These are phyloP conservation scores for Hoplodrina ambigua DNA, from an alignment of 2,888 invertebrate genomes.

Conservation along the genomic window DNA sequence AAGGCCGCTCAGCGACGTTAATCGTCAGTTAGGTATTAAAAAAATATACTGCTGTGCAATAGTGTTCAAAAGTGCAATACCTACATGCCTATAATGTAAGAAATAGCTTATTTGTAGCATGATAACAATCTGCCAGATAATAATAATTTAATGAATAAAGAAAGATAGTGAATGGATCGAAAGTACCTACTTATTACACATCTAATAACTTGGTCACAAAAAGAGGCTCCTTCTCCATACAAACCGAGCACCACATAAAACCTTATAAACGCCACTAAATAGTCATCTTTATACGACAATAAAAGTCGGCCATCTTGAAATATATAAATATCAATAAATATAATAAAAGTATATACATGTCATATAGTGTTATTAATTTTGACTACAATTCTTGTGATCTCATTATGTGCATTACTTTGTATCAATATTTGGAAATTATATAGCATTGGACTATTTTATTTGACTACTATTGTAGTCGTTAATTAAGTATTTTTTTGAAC, in stretches of 20 bases:
- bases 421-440: constrained; percentile 35
- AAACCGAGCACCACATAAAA: constrained; percentile 75
- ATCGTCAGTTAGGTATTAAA: too few relatives aligned
- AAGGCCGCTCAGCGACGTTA: too few relatives aligned
- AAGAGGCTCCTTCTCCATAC: constrained; percentile 68
- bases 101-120: too few relatives aligned
- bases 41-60: too few relatives aligned
- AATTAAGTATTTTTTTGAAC: background rate
- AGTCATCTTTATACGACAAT: constrained; percentile 84
- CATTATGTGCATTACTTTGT: constrained; percentile 62
- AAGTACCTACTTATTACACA: too few relatives aligned
- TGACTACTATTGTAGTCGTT: constrained; percentile 11
- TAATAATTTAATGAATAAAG: too few relatives aligned
- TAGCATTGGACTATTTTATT: constrained; percentile 23
- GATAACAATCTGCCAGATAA: background rate
- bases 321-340: constrained; percentile 83
- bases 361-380: constrained; percentile 56
- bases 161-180: too few relatives aligned
- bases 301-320: constrained; percentile 79
- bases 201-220: background rate
- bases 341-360: constrained; percentile 71
- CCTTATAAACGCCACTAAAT: constrained; percentile 86
- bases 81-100: too few relatives aligned
- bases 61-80: too few relatives aligned
- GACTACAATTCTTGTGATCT: constrained; percentile 65